Evolutionary conservation across 2,113 vertebrate genomes (phyloP).

Genomic region (Anolis carolinensis): DNA sequence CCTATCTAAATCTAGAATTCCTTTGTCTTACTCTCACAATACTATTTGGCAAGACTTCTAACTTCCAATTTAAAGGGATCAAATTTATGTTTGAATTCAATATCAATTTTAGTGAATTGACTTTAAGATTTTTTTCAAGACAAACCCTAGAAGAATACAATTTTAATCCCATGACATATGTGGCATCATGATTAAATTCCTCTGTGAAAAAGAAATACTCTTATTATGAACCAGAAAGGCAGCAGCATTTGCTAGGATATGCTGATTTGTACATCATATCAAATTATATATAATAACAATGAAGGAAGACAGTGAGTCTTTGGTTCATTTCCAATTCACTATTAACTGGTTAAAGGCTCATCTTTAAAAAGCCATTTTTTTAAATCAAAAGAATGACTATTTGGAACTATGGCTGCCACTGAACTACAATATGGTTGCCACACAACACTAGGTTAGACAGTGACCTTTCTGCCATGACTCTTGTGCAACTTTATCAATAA

Average conservation of each 20-base stretch:
- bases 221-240: background rate
- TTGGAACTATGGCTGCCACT: background rate
- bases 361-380: background rate
- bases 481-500: background rate
- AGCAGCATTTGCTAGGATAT: too few species aligned
- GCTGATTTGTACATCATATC: too few species aligned
- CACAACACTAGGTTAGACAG: background rate
- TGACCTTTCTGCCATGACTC: background rate
- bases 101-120: background rate
- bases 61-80: background rate
- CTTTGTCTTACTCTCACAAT: background rate
- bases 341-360: background rate
- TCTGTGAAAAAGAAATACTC: background rate
- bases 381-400: background rate
- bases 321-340: background rate
- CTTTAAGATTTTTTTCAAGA: background rate
- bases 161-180: background rate
- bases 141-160: background rate
- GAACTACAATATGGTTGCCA: background rate
- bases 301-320: background rate
- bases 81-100: background rate
- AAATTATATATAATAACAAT: too few species aligned
- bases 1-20: background rate
- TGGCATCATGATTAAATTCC: background rate
- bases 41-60: background rate